These are phyloP conservation scores for Lithosia quadra DNA, from an alignment of 2,888 invertebrate species.

Conservation along the genomic window DNA sequence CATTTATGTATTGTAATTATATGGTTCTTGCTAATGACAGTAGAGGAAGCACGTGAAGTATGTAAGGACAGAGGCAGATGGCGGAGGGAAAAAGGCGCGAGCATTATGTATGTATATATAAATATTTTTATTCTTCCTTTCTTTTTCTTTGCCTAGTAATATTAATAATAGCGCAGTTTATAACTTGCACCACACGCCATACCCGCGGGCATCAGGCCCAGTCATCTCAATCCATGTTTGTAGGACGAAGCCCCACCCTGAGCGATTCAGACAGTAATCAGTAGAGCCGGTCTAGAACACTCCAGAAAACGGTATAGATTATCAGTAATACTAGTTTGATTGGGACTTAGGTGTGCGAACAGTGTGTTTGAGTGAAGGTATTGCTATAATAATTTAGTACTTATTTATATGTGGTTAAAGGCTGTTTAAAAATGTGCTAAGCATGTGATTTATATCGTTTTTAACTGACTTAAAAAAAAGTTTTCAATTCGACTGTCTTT, in stretches of 20 bases:
- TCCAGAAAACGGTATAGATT: slow-evolving; percentile 10
- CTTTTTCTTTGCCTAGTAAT: too few species aligned
- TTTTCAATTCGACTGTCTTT: too few species aligned
- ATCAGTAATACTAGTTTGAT: slow-evolving; percentile 8
- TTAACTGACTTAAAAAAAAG: too few species aligned
- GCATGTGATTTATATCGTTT: background rate
- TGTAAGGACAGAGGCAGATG: too few species aligned
- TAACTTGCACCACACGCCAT: slow-evolving; percentile 42
- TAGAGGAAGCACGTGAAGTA: too few species aligned
- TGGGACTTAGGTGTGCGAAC: background rate
- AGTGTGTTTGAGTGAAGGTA: background rate
- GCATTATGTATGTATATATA: too few species aligned
- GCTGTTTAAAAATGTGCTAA: background rate
- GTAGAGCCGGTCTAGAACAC: slow-evolving; percentile 49
- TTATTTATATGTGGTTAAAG: slow-evolving; percentile 1
- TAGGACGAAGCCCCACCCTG: slow-evolving; percentile 57
- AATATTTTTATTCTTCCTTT: too few species aligned
- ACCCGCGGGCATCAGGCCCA: slow-evolving; percentile 70
- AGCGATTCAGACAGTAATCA: slow-evolving; percentile 63
- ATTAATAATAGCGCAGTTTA: background rate
- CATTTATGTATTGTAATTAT: too few species aligned
- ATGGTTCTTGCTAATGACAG: too few species aligned
- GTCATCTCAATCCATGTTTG: slow-evolving; percentile 75
- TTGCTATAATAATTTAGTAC: too few species aligned
- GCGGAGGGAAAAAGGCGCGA: too few species aligned